phyloP scores from a whole-genome alignment of 35 echinoderm and acorn worm genomes.

The Antedon bifida region DNA sequence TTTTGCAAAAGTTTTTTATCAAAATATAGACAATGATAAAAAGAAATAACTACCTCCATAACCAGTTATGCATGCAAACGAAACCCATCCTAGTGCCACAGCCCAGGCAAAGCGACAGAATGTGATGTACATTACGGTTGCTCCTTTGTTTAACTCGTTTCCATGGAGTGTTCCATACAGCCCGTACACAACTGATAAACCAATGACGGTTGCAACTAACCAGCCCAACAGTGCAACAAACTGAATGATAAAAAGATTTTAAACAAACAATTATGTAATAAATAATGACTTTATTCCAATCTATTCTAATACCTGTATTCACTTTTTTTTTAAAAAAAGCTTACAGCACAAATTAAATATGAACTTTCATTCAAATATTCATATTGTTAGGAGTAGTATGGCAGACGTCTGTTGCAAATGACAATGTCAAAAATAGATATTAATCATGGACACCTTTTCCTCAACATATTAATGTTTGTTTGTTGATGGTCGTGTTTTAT shows the following conservation, averaged over 20 bases:
- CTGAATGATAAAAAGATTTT: slow-evolving; percentile 4
- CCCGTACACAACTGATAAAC: slow-evolving; percentile 31
- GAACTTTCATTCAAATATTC: too few species aligned
- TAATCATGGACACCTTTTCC: too few species aligned
- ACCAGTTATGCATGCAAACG: slow-evolving; percentile 8
- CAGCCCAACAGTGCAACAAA: slow-evolving; percentile 4
- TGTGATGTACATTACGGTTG: slow-evolving; percentile 1
- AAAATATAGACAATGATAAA: neutral
- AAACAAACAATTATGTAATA: neutral
- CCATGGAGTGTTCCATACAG: slow-evolving; percentile 31
- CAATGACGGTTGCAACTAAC: slow-evolving; percentile 14
- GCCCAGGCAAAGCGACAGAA: slow-evolving; percentile 5
- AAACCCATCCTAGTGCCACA: neutral
- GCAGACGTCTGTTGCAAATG: too few species aligned
- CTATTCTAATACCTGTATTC: too few species aligned
- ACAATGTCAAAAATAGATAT: too few species aligned
- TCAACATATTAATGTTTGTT: too few species aligned
- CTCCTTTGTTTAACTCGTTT: neutral
- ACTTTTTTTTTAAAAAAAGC: too few species aligned
- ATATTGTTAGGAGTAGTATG: too few species aligned
- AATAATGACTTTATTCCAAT: too few species aligned
- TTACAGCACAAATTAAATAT: too few species aligned
- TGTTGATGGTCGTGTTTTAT: too few species aligned
- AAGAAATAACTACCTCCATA: slow-evolving; percentile 1
- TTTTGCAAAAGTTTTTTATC: neutral